Evolutionary conservation across 2,888 invertebrate genomes (phyloP), one percentile per base, ranked within the genome.

Genomic region (Enchytraeus crypticus): DNA sequence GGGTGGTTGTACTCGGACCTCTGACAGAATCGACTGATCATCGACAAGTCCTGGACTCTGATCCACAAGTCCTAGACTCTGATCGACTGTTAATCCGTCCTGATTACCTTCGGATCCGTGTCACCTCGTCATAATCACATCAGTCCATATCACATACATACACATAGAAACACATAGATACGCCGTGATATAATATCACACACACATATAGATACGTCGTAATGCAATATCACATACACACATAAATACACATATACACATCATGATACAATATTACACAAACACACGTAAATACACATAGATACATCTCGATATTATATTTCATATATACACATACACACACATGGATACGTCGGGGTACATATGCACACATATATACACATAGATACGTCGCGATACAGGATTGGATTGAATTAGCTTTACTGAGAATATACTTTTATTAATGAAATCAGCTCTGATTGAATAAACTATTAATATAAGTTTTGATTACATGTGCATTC

Each of bases 361-460:
- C n/a, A 59, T 45, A 59, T 29, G 27, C 43, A 56, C 26, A 56
- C 43, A 45, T 30, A 56, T 56, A 56, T n/a, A 8, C 23, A 56
- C 51, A 51, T 56, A 56, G 14, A 56, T 56, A 56, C 26, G 43
- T 56, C 26, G 14, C 34, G 34, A 23, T 23, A 55, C 23, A 1
- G 5, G 23, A 23, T 5, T 5, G 23, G 3, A n/a, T 14, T 26
- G 8, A n/a, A n/a, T n/a, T n/a, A n/a, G n/a, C n/a, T n/a, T n/a
- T n/a, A n/a, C n/a, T n/a, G n/a, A n/a, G n/a, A n/a, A n/a, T n/a
- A n/a, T n/a, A n/a, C n/a, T n/a, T n/a, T 2, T 1, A 46, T 46
- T 5, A 5, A 46, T 14, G 46, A 4, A 14, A 14, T n/a, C n/a
- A 5, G 5, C 21, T 46, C 2, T 46, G 3, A n/a, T n/a, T n/a